Conservation (phyloP, 2,888 invertebrate species). For the Melangyna quadrimaculata region DNA sequence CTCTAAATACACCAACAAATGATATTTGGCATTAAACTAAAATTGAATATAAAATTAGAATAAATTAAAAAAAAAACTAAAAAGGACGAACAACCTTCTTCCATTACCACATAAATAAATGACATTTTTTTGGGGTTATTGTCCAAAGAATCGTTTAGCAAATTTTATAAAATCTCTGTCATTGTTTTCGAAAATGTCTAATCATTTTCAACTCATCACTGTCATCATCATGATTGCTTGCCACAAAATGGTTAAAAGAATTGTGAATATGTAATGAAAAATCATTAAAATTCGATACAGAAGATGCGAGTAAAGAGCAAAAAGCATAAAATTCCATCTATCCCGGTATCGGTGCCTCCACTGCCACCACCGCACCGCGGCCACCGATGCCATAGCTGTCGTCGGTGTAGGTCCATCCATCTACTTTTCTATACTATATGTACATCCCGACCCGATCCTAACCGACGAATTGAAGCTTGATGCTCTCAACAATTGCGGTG, state of each 20-base stretch:
- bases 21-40: neutral
- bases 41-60: slow-evolving; percentile 44
- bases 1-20: neutral
- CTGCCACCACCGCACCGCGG: neutral
- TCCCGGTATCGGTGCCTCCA: slow-evolving; percentile 13
- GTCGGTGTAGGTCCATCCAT: slow-evolving; percentile 64
- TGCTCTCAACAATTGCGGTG: slow-evolving; percentile 70
- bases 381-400: neutral
- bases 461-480: slow-evolving; percentile 21
- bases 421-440: slow-evolving; percentile 18
- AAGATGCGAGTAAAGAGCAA: slow-evolving; percentile 48
- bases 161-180: slow-evolving; percentile 20
- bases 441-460: slow-evolving; percentile 16
- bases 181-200: slow-evolving; percentile 55
- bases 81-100: neutral
- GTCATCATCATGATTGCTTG: slow-evolving; percentile 8
- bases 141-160: neutral
- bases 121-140: neutral
- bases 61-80: neutral
- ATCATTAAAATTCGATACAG: slow-evolving; percentile 69
- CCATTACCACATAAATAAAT: too few relatives aligned
- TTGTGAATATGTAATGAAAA: slow-evolving; percentile 69
- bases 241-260: slow-evolving; percentile 49
- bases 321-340: slow-evolving; percentile 54
- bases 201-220: slow-evolving; percentile 66